Conservation (phyloP, 2,113 vertebrate species). For the Calidris pugnax region DNA sequence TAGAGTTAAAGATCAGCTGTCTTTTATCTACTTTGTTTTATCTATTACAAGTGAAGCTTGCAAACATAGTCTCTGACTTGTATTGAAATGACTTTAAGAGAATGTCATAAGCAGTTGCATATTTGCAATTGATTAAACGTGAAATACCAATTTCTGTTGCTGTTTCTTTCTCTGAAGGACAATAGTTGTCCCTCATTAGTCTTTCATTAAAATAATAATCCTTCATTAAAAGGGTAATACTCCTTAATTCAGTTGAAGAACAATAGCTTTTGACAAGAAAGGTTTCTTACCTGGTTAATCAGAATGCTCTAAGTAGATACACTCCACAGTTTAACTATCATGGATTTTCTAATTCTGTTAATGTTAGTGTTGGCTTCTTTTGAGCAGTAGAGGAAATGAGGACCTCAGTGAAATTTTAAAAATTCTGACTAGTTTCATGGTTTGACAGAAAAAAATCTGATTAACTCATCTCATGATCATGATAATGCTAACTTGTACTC, state of each 20-base stretch:
- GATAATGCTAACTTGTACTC: not conserved
- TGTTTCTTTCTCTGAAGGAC: not conserved
- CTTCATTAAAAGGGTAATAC: not conserved
- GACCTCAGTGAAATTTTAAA: not conserved
- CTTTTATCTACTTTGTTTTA: not conserved
- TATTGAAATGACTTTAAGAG: not conserved
- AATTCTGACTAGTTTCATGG: not conserved
- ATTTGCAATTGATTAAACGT: not conserved
- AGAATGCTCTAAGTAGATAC: not conserved
- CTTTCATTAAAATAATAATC: not conserved
- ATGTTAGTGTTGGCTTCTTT: not conserved
- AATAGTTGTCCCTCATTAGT: not conserved
- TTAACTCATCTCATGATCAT: not conserved
- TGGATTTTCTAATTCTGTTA: not conserved
- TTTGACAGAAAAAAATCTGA: not conserved
- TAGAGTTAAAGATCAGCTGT: not conserved
- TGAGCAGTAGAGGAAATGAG: not conserved
- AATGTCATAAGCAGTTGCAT: not conserved
- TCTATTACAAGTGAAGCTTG: not conserved
- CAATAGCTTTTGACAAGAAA: not conserved
- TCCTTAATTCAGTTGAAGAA: not conserved
- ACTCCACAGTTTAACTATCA: not conserved
- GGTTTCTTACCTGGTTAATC: not conserved
- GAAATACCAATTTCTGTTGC: not conserved
- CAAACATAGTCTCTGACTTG: not conserved